A percentile compares a stretch with the other conserved stretches of the same genome.
Evolutionary conservation across 1,140 invertebrate genomes (phyloP).

Genomic region (Drosophila simulans): DNA sequence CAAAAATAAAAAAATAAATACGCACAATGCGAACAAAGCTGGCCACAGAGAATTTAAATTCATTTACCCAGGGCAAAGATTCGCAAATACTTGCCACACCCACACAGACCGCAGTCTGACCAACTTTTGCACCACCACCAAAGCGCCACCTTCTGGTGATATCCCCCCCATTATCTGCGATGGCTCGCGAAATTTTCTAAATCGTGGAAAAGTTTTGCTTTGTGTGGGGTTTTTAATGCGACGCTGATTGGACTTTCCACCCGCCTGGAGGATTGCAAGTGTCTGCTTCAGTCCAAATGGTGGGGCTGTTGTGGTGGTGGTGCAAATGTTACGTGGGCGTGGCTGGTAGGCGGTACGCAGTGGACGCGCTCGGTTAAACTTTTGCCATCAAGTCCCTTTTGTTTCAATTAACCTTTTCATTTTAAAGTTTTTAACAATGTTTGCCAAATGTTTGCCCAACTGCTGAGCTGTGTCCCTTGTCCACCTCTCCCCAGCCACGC

Average conservation of each 20-base stretch:
- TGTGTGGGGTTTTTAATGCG: conserved; percentile 68
- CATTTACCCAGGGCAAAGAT: conserved; percentile 23
- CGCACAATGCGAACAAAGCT: conserved; percentile 1
- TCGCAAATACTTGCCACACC: conserved; percentile 38
- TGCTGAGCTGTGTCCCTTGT: conserved; percentile 14
- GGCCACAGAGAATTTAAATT: conserved; percentile 45
- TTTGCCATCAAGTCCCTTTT: conserved; percentile 78
- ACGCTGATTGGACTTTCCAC: conserved; percentile 49
- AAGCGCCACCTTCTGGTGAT: not conserved
- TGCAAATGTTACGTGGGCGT: not conserved
- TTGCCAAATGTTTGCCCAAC: conserved; percentile 67
- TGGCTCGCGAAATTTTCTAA: conserved; percentile 61
- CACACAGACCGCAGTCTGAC: conserved; percentile 25
- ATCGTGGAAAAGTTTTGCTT: conserved; percentile 73
- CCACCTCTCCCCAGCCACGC: not conserved
- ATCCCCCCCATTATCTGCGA: conserved; percentile 1
- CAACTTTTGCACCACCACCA: conserved; percentile 15
- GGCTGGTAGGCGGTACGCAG: conserved; percentile 45
- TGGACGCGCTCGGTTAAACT: conserved; percentile 67
- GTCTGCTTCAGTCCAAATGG: conserved; percentile 8
- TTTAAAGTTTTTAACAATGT: conserved; percentile 81
- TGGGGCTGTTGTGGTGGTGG: not conserved
- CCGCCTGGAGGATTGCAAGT: conserved; percentile 16
- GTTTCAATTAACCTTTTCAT: conserved; percentile 83
- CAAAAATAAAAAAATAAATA: conserved; percentile 2